Base-by-base conservation (phyloP, 2,888 invertebrate genomes). In the Heteromurus nitidus region DNA sequence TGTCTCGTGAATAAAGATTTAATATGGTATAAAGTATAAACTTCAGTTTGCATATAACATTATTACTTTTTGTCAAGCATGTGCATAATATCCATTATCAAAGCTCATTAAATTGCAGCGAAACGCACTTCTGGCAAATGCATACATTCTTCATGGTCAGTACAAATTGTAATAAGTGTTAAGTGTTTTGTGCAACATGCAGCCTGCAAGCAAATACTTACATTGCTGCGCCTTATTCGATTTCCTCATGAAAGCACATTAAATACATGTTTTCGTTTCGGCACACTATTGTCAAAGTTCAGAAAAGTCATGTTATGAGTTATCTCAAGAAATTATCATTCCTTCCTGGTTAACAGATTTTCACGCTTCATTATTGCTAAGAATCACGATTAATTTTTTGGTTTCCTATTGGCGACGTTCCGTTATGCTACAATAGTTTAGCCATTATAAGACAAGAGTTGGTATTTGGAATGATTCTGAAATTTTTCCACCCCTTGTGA, bases 91-190 rank as follows among this genome's bases (percentile, higher is more conserved):
- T n/a, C n/a, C n/a, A n/a, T n/a, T n/a, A n/a, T n/a, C n/a, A n/a
- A n/a, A n/a, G n/a, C n/a, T n/a, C n/a, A n/a, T n/a, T n/a, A n/a
- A n/a, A n/a, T n/a, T n/a, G n/a, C n/a, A n/a, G n/a, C n/a, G n/a
- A n/a, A n/a, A n/a, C n/a, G n/a, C n/a, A 50, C 7, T 50, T 50
- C 7, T 50, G 5, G 50, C 9, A 5, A n/a, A 50, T 50, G 50
- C 50, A n/a, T n/a, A 50, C 50, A n/a, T n/a, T 50, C 50, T n/a
- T n/a, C 50, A 50, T 50, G 50, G 50, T 50, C 50, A 50, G 13
- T 13, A 50, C 50, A 50, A 50, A 50, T 50, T 50, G 50, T 50
- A 50, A n/a, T 50, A 50, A 50, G 50, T 50, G 50, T 50, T n/a
- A n/a, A n/a, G n/a, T n/a, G n/a, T n/a, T n/a, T n/a, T 50, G 50